phyloP scores from a whole-genome alignment of 1,140 invertebrate species.

The Drosophila funebris region DNA sequence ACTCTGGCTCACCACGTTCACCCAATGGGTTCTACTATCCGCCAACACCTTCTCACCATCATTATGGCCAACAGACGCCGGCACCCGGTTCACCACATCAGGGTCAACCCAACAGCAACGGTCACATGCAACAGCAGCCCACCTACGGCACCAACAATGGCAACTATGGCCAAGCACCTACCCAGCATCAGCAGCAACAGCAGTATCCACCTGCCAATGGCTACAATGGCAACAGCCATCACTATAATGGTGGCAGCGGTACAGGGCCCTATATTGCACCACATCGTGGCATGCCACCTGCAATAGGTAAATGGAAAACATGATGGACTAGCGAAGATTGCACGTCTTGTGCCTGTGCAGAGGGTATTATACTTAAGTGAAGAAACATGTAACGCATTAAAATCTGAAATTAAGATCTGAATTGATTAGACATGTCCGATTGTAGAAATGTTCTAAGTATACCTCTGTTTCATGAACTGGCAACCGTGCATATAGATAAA shows the following conservation, averaged over 20 bases:
- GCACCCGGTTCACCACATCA: constrained; percentile 75
- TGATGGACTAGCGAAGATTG: background rate
- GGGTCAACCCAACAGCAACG: constrained; percentile 54
- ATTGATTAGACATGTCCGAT: no score
- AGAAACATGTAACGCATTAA: no score
- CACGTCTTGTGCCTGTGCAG: no score
- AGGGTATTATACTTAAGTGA: no score
- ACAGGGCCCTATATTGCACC: constrained; percentile 84
- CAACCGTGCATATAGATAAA: no score
- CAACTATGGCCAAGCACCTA: constrained; percentile 70
- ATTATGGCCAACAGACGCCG: constrained; percentile 74
- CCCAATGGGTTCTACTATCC: constrained; percentile 82
- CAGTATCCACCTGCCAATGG: constrained; percentile 66
- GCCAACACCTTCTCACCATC: constrained; percentile 84
- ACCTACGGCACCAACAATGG: constrained; percentile 61
- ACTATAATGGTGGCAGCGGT: constrained; percentile 79
- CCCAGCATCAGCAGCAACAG: constrained; percentile 48
- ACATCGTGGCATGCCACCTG: constrained; percentile 84
- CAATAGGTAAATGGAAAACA: constrained; percentile 60
- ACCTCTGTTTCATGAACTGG: no score
- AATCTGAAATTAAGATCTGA: no score
- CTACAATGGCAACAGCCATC: constrained; percentile 78
- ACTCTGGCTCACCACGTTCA: constrained; percentile 79
- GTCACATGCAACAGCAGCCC: constrained; percentile 61
- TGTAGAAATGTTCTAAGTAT: no score